Conservation (phyloP, 2,797 vertebrate genomes). For the Myotis myotis region DNA sequence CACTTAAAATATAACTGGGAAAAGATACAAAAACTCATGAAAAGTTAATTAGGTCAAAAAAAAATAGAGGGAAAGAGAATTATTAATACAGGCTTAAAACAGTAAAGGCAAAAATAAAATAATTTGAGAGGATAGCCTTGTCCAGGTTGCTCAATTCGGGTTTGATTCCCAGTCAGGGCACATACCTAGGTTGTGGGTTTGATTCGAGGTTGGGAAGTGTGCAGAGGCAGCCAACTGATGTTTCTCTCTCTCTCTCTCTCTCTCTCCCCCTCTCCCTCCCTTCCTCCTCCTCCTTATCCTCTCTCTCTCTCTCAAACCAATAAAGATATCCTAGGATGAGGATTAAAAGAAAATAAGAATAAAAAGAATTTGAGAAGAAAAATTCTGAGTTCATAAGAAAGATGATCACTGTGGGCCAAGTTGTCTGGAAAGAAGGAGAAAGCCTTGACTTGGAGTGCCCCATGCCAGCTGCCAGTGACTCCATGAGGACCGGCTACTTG, state of each 20-base stretch:
- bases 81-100: background rate
- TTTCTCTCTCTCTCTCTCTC: background rate
- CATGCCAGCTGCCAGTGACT: background rate
- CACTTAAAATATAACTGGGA: constrained; percentile 6
- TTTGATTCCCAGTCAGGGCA: background rate
- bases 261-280: no score
- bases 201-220: background rate
- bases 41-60: background rate
- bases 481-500: background rate
- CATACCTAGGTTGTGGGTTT: background rate
- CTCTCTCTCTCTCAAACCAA: background rate
- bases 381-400: constrained; percentile 18
- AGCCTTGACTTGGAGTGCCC: background rate
- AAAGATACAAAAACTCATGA: constrained; percentile 41
- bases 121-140: background rate
- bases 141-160: background rate
- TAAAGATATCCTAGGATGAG: background rate
- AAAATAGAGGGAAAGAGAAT: background rate
- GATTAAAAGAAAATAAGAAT: background rate
- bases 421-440: background rate
- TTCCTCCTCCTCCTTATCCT: no score
- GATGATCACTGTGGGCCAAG: background rate
- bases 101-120: constrained; percentile 12
- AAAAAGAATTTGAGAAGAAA: background rate
- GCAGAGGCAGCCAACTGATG: background rate